A percentile compares a stretch with the other conserved stretches of the same genome.
Conservation (phyloP, 2,113 vertebrate genomes). For the Eubucco bourcierii region DNA sequence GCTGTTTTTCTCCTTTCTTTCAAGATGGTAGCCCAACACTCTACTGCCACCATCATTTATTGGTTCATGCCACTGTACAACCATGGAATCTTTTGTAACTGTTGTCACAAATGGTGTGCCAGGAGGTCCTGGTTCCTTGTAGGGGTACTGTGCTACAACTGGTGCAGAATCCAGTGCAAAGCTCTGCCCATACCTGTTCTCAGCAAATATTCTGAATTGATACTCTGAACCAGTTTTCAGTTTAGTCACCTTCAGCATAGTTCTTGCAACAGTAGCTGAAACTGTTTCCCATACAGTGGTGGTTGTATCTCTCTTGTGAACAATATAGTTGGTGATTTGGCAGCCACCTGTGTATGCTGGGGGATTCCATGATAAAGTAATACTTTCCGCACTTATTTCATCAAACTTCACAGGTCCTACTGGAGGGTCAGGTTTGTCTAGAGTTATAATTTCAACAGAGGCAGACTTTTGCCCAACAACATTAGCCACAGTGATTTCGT, state of each 20-base stretch:
- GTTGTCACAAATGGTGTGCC: conserved; percentile 91
- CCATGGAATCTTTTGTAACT: conserved; percentile 90
- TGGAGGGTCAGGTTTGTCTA: conserved; percentile 96
- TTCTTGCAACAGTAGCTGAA: conserved; percentile 89
- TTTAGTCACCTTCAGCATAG: conserved; percentile 87
- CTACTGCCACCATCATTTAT: conserved; percentile 91
- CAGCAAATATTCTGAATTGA: conserved; percentile 97
- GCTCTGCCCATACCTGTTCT: conserved; percentile 95
- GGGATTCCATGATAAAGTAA: conserved; percentile 93
- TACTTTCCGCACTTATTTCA: conserved; percentile 92
- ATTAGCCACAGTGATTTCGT: conserved; percentile 88
- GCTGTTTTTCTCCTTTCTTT: conserved; percentile 97
- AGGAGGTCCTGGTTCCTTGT: conserved; percentile 95
- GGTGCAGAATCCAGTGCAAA: conserved; percentile 89
- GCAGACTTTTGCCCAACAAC: conserved; percentile 88
- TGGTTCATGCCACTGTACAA: conserved; percentile 95
- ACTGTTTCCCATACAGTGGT: conserved; percentile 91
- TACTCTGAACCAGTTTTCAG: conserved; percentile 96
- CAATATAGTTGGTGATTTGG: conserved; percentile 95
- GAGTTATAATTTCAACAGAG: conserved; percentile 88
- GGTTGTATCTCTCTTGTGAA: conserved; percentile 96
- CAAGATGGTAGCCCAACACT: conserved; percentile 94
- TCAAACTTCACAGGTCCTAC: conserved; percentile 92
- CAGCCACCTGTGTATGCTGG: conserved; percentile 91
- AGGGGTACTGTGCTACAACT: conserved; percentile 93